Evolutionary conservation across 1,140 invertebrate genomes (phyloP).

Genomic region (Ceratitis capitata): DNA sequence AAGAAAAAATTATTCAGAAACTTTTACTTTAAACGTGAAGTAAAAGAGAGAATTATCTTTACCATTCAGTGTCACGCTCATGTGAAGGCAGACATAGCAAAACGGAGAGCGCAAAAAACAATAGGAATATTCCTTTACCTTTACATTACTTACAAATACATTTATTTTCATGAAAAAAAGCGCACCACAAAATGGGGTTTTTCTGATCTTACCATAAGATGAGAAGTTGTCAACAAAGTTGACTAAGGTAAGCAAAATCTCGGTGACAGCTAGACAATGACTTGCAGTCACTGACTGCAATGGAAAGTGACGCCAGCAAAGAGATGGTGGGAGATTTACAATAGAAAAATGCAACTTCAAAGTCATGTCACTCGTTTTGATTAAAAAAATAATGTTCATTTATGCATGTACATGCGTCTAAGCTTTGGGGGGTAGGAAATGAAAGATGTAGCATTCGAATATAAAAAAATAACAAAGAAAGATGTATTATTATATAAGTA

Average conservation of each 20-base stretch:
- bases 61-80: too few relatives aligned
- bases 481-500: too few relatives aligned
- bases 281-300: not conserved
- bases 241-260: not conserved
- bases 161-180: too few relatives aligned
- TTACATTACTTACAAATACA: too few relatives aligned
- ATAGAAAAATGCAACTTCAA: not conserved
- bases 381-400: not conserved
- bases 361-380: constrained; percentile 18
- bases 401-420: not conserved
- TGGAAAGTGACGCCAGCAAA: not conserved
- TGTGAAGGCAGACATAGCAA: not conserved
- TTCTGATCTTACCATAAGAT: not conserved
- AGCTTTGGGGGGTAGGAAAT: too few relatives aligned
- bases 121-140: too few relatives aligned
- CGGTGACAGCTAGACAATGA: constrained; percentile 16
- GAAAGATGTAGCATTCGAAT: not conserved
- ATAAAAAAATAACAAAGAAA: not conserved
- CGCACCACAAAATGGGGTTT: not conserved
- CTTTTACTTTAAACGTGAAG: too few relatives aligned
- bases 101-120: not conserved
- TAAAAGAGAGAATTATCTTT: too few relatives aligned
- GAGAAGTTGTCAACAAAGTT: constrained; percentile 2
- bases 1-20: not conserved
- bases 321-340: not conserved